phyloP scores from a whole-genome alignment of 1,140 invertebrate genomes.

The Bombus turneri region DNA sequence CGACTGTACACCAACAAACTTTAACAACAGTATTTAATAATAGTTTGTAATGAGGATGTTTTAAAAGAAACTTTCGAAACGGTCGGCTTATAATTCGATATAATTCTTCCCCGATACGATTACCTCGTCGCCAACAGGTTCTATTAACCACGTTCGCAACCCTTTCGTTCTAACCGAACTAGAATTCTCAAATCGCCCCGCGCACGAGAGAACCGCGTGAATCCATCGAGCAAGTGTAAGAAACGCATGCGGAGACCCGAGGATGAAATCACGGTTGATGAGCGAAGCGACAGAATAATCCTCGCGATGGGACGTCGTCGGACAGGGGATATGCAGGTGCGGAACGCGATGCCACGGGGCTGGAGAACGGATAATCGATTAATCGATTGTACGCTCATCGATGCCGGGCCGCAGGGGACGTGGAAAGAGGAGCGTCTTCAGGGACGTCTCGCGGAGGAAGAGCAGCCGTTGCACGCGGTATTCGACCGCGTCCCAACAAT shows the following conservation, averaged over 20 bases:
- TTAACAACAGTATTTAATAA: too few species aligned
- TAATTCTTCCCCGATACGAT: too few species aligned
- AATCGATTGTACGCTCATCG: slow-evolving; percentile 65
- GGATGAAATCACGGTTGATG: background rate
- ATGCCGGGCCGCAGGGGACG: slow-evolving; percentile 8
- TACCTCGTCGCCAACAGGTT: too few species aligned
- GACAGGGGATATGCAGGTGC: slow-evolving; percentile 56
- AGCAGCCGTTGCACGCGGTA: slow-evolving; percentile 48
- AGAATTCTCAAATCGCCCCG: fast-evolving
- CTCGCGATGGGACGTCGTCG: slow-evolving; percentile 30
- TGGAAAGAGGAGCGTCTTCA: slow-evolving; percentile 11
- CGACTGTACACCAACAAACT: too few species aligned
- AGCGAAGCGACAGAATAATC: slow-evolving; percentile 62
- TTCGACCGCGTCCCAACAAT: slow-evolving; percentile 73
- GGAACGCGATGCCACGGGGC: slow-evolving; percentile 28
- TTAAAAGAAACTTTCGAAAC: too few species aligned
- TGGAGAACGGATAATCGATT: slow-evolving; percentile 69
- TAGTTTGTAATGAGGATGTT: too few species aligned
- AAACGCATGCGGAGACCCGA: background rate
- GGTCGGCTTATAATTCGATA: too few species aligned
- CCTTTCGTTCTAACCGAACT: too few species aligned
- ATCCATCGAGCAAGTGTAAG: background rate
- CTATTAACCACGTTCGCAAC: too few species aligned
- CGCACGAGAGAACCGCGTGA: background rate
- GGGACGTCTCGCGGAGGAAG: background rate